phyloP scores from a whole-genome alignment of 2,797 vertebrate species.

The Peromyscus eremicus region DNA sequence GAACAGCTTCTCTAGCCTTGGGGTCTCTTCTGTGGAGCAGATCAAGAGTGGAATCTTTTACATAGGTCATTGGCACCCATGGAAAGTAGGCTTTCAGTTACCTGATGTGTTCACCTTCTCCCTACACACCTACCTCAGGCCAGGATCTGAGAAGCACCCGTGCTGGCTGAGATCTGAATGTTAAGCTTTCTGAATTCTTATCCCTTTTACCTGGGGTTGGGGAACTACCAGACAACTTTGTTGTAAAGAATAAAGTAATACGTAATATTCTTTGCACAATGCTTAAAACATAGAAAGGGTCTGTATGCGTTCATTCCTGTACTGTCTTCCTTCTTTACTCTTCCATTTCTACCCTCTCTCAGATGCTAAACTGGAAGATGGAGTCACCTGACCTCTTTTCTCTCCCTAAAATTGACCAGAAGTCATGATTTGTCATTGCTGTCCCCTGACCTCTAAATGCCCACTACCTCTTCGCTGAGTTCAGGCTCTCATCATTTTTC shows the following conservation, averaged over 20 bases:
- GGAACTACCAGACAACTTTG: background rate
- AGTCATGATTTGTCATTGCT: background rate
- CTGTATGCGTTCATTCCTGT: background rate
- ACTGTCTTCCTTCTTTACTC: background rate
- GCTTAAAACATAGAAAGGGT: background rate
- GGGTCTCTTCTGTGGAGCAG: background rate
- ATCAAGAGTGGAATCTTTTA: background rate
- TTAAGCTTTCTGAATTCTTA: conserved; percentile 12
- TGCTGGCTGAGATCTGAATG: background rate
- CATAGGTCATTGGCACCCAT: background rate
- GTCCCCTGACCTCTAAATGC: background rate
- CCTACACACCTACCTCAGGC: background rate
- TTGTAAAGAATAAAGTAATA: conserved; percentile 18
- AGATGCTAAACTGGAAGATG: conserved; percentile 5
- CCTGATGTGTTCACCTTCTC: background rate
- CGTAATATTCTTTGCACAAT: background rate
- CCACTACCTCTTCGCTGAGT: background rate
- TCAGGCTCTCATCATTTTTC: background rate
- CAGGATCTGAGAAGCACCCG: background rate
- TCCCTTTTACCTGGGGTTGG: background rate
- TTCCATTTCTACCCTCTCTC: background rate
- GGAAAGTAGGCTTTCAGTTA: background rate
- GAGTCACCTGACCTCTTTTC: background rate
- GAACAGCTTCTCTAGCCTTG: background rate
- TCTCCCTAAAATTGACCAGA: conserved; percentile 19